Evolutionary conservation across 2,113 vertebrate genomes (phyloP).

Genomic region (Galbula dea): DNA sequence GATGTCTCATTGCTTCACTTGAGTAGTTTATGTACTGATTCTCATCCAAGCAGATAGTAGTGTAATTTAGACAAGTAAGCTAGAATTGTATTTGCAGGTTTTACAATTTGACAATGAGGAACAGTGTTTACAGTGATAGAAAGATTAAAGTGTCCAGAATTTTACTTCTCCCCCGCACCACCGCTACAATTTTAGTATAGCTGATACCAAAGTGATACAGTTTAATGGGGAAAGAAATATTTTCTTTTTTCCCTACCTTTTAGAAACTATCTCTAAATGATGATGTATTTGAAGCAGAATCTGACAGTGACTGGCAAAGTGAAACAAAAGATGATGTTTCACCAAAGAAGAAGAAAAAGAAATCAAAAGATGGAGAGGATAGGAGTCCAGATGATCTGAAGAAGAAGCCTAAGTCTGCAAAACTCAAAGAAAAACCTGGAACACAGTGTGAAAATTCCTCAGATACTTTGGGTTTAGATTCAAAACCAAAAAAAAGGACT

Average conservation of each 20-base stretch:
- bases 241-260: constrained; percentile 1
- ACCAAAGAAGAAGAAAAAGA: constrained; percentile 86
- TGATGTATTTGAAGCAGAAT: constrained; percentile 90
- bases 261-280: constrained; percentile 83
- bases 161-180: neutral
- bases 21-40: neutral
- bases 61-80: neutral
- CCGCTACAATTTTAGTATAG: neutral
- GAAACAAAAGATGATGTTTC: constrained; percentile 78
- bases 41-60: neutral
- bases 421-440: constrained; percentile 82
- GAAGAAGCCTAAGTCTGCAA: constrained; percentile 80
- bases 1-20: neutral
- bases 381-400: constrained; percentile 60
- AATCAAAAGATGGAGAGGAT: constrained; percentile 67
- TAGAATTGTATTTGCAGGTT: neutral
- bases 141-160: neutral
- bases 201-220: neutral
- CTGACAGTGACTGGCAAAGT: constrained; percentile 81
- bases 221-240: neutral
- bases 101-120: neutral
- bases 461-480: constrained; percentile 64
- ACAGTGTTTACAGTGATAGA: neutral
- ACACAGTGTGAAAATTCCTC: constrained; percentile 71
- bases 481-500: constrained; percentile 77